Base-by-base conservation (phyloP, 2,113 vertebrate species). In the Cepphus grylle region DNA sequence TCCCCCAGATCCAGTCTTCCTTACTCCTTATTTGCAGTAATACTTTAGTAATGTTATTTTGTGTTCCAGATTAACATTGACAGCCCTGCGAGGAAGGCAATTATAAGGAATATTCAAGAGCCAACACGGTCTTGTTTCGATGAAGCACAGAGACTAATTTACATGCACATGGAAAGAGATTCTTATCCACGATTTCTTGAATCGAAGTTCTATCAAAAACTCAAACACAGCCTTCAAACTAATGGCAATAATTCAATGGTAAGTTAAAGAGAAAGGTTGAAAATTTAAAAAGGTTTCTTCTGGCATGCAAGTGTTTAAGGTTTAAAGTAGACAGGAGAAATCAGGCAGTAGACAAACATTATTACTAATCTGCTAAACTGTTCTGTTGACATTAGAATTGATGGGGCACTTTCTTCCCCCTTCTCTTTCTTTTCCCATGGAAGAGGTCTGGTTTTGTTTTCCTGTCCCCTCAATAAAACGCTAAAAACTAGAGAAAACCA, bases 141-240 rank as follows among this genome's bases (percentile, higher is more conserved):
- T 59, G 99, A 99, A 67, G 98, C 98, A 73, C 99, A 99, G 94
- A 99, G 97, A 97, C 98, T 98, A n/a, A 98, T 99, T 80, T 99
- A 98, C 20, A 97, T 96, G 85, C 97, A 99, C 66, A 99, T 99
- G 98, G 98, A 99, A 95, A 98, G 98, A 90, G 99, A 99, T 97
- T 99, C 98, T 30, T 99, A 99, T 72, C 98, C 98, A 27, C 76
- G 97, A 78, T 99, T 99, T 91, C 98, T 99, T 42, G 98, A 98
- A 84, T 99, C 98, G 7, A 98, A 99, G 95, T 97, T 99, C 94
- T 99, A 99, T 78, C 98, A 98, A 93, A 97, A 94, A 93, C 98
- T 99, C 83, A 88, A 98, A 74, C 96, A 98, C 61, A 98, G 89
- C 49, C 95, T 98, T 34, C 94, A 98, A 36, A 78, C 93, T 34